These are phyloP conservation scores for Mesoligia furuncula DNA, from an alignment of 2,888 invertebrate genomes.

Conservation along the genomic window DNA sequence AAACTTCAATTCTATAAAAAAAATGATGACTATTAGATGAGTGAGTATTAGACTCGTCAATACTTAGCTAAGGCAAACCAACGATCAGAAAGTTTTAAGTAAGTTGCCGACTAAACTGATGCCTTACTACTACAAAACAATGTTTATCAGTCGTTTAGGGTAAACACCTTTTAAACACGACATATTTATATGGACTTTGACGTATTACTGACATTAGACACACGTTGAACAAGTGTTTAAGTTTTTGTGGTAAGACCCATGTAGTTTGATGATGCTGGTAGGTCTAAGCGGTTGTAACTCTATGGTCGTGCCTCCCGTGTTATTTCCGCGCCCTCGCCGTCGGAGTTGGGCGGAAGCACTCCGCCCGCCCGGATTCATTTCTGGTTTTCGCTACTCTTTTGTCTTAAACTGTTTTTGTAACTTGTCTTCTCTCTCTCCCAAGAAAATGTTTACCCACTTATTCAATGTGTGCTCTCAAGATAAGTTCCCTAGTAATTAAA, in stretches of 20 bases:
- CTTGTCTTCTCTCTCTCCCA: conserved; percentile 80
- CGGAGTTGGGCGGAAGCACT: conserved; percentile 78
- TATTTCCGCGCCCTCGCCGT: conserved; percentile 79
- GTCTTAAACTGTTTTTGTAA: conserved; percentile 87
- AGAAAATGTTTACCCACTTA: conserved; percentile 73
- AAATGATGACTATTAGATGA: too few relatives aligned
- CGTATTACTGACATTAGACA: too few relatives aligned
- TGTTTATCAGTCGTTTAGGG: too few relatives aligned
- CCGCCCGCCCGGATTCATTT: conserved; percentile 88
- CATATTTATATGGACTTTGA: too few relatives aligned
- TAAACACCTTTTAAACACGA: too few relatives aligned
- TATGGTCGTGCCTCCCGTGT: conserved; percentile 77
- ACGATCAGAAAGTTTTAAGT: not conserved
- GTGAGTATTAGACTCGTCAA: not conserved
- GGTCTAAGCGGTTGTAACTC: conserved; percentile 64
- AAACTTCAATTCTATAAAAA: too few relatives aligned
- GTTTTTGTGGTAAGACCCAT: too few relatives aligned
- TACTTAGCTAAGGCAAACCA: too few relatives aligned
- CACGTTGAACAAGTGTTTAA: too few relatives aligned
- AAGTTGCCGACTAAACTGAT: not conserved
- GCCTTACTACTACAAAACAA: too few relatives aligned
- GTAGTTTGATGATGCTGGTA: not conserved
- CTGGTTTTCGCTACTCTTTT: conserved; percentile 89
- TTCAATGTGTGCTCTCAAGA: conserved; percentile 65
- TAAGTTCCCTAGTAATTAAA: conserved; percentile 64